Evolutionary conservation across 1,140 invertebrate genomes (phyloP), one percentile per base, ranked within the genome.

Genomic region (Odontomachus brunneus): DNA sequence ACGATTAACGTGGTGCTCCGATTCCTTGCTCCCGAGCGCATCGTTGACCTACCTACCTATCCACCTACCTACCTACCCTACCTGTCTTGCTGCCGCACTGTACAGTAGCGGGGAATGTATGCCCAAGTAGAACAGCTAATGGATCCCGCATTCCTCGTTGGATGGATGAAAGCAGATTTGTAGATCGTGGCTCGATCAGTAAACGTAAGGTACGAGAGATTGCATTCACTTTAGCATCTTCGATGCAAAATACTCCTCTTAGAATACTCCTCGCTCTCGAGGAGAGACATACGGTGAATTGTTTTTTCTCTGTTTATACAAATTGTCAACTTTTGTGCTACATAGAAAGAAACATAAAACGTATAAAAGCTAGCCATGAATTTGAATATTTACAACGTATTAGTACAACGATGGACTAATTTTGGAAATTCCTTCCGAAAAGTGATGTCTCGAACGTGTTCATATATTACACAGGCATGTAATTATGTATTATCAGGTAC

Each of bases 51-150:
- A 66, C 17, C 49, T 15, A 75, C 38, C 38, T 44, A 44, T 7
- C 38, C 9, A 44, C 38, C 38, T 44, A 44, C 38, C 38, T 44
- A 44, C 38, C 38, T 44, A 11, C 9, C 38, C 38, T 11, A 44
- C 44, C 75, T 69, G 49, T 78, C 65, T 78, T 62, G 62, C 44
- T 33, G 57, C 24, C 63, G 33, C 57, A 51, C 33, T 24, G 9
- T 29, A 59, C 65, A 80, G 63, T 57, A 76, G 60, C 29, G 29
- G 33, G 33, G 75, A 80, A 71, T 80, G 75, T 51, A 71, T 71
- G n/a, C 19, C 24, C 51, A 78, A 44, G 33, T 55, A 38, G 29
- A 78, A 33, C 7, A 49, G 62, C 49, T 78, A 78, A 78, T 69
- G n/a, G 65, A 71, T 71, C 33, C 19, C 14, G 51, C 65, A 80